Base-by-base conservation (phyloP, 2,113 vertebrate genomes). In the Calyptomena viridis region DNA sequence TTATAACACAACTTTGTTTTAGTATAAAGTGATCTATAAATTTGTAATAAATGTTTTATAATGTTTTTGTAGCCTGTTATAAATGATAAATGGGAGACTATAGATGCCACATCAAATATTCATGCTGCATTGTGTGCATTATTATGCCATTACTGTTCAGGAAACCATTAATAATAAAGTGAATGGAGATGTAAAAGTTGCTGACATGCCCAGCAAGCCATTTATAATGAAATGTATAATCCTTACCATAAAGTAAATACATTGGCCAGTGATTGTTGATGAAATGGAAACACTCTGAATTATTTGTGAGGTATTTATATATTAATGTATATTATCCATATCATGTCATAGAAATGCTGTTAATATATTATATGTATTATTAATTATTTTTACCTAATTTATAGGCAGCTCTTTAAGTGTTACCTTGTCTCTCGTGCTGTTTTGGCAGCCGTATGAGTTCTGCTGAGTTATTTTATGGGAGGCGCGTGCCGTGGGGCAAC, bases 51-150 rank as follows among this genome's bases (percentile, higher is more conserved):
- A 98, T 98, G 98, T 98, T 98, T 98, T 97, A 98, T 98, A 97
- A 97, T 98, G 98, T 98, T 98, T 98, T 97, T 98, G 98, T 97
- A 98, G 97, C 98, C 97, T 95, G 97, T 98, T 98, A 98, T 98
- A 98, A 98, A 98, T 98, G 98, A 98, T 98, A 94, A 97, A 98
- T 98, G 97, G 97, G 94, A 46, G 91, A 87, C 97, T 95, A 94
- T 97, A 97, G 97, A 98, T 96, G 97, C 96, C 18, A 58, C 95
- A 98, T 98, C 97, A 98, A 98, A 98, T 98, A 98, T 98, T 98
- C 92, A 98, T 98, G 94, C 92, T 9, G 93, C 96, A 89, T 97
- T 95, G 97, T 97, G 97, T 90, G 81, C 91, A 79, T 93, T 82
- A 96, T 91, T 87, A 92, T 95, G 96, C 97, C 50, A 96, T 96